These are phyloP conservation scores for Loxodonta africana DNA, from an alignment of 2,113 vertebrate genomes.

Conservation along the genomic window DNA sequence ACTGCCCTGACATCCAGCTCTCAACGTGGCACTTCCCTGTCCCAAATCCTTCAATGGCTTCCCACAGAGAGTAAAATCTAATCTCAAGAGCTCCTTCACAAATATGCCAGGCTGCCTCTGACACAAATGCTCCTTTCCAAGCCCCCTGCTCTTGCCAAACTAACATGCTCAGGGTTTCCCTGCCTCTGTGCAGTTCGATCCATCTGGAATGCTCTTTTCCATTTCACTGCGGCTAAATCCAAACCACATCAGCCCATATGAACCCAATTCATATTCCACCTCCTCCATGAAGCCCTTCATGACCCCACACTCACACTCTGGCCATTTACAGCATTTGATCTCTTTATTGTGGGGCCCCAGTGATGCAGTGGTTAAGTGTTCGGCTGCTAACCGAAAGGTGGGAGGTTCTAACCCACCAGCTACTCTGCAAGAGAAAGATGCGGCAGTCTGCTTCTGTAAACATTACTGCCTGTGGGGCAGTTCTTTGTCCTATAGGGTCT, in stretches of 20 bases:
- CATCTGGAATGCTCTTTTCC: background rate
- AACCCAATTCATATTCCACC: background rate
- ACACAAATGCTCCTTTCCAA: background rate
- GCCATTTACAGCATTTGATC: background rate
- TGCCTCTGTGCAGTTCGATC: background rate
- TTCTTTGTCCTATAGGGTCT: background rate
- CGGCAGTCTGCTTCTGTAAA: background rate
- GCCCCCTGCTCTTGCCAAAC: background rate
- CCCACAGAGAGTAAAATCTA: background rate
- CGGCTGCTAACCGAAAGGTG: background rate
- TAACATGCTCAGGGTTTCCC: background rate
- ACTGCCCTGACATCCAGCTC: background rate
- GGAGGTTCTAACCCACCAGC: background rate
- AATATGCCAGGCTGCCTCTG: background rate
- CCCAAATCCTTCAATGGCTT: background rate
- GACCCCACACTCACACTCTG: background rate
- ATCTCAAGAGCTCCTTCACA: background rate
- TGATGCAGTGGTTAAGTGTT: background rate
- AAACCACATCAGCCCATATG: background rate
- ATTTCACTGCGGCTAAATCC: background rate
- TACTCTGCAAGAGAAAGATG: too few species aligned
- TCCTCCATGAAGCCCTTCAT: constrained; percentile 1
- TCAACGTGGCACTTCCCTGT: background rate
- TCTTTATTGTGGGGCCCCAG: background rate
- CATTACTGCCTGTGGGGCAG: background rate